Conservation (phyloP, 2,888 invertebrate genomes). For the Spodoptera picta region DNA sequence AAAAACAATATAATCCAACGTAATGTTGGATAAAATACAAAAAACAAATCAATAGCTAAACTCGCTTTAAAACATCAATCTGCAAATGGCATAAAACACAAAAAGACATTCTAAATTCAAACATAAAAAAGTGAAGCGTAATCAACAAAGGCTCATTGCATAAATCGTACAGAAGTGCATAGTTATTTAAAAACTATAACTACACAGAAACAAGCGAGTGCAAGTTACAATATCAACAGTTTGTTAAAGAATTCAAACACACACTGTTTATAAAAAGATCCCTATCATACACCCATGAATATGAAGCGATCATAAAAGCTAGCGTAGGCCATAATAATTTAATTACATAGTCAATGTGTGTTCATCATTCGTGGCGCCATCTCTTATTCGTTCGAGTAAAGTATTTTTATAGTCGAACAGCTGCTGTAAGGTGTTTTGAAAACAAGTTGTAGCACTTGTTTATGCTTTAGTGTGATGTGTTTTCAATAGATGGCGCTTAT, state of each 20-base stretch:
- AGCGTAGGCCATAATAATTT: slow-evolving; percentile 47
- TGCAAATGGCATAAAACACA: slow-evolving; percentile 2
- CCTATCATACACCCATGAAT: slow-evolving; percentile 49
- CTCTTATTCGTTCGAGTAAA: slow-evolving; percentile 30
- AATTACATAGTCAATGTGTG: slow-evolving; percentile 33
- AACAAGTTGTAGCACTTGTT: neutral
- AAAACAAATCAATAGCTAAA: no score
- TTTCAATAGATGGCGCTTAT: slow-evolving; percentile 30
- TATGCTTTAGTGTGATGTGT: neutral
- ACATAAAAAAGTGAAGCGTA: slow-evolving; percentile 27
- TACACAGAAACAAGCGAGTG: slow-evolving; percentile 27
- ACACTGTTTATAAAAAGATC: slow-evolving; percentile 52
- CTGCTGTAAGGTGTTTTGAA: neutral
- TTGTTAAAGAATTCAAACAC: slow-evolving; percentile 41
- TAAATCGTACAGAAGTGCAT: slow-evolving; percentile 2
- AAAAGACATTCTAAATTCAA: slow-evolving; percentile 19
- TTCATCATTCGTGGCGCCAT: slow-evolving; percentile 40
- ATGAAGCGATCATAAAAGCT: slow-evolving; percentile 56
- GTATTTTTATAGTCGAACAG: neutral
- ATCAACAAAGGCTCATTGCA: slow-evolving; percentile 19
- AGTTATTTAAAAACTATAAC: slow-evolving; percentile 20
- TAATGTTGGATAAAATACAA: no score
- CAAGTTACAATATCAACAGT: slow-evolving; percentile 39
- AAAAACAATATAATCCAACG: no score
- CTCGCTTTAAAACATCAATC: no score